Evolutionary conservation across 2,888 invertebrate species (phyloP).

Genomic region (Selenia dentaria): DNA sequence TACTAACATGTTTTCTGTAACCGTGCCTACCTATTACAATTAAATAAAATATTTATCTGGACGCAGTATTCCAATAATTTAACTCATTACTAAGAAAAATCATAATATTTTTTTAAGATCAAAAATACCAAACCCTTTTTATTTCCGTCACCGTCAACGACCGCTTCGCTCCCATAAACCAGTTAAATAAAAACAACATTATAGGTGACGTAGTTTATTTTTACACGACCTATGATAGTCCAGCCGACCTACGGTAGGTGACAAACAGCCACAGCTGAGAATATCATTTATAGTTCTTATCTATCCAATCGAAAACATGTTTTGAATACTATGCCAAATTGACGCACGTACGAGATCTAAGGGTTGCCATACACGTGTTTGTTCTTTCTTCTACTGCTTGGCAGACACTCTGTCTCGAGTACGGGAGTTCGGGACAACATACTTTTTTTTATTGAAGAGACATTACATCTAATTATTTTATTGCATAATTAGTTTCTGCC

Average conservation of each 20-base stretch:
- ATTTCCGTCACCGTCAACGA: too few species aligned
- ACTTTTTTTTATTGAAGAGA: too few species aligned
- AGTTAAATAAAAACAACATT: conserved; percentile 13
- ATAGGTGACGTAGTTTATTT: conserved; percentile 15
- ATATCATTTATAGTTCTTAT: conserved; percentile 23
- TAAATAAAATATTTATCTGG: too few species aligned
- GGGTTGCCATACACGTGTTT: neutral
- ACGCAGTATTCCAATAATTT: too few species aligned
- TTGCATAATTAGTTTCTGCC: too few species aligned
- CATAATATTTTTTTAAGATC: too few species aligned
- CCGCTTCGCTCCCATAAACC: neutral
- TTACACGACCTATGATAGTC: conserved; percentile 5
- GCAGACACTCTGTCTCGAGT: neutral
- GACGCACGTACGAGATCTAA: neutral
- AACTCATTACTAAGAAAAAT: too few species aligned
- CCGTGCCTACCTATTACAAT: too few species aligned
- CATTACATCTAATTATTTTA: too few species aligned
- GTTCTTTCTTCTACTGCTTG: neutral
- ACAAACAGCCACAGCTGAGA: conserved; percentile 23
- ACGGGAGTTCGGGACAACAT: too few species aligned
- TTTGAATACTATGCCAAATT: conserved; percentile 25
- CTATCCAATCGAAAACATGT: conserved; percentile 28
- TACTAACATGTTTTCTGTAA: too few species aligned
- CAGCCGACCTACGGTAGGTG: conserved; percentile 19
- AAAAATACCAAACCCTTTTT: too few species aligned